Percentiles rank a stretch among this genome's conserved stretches.
phyloP scores from a whole-genome alignment of 2,797 vertebrate genomes.

The Pseudochirops corinnae region DNA sequence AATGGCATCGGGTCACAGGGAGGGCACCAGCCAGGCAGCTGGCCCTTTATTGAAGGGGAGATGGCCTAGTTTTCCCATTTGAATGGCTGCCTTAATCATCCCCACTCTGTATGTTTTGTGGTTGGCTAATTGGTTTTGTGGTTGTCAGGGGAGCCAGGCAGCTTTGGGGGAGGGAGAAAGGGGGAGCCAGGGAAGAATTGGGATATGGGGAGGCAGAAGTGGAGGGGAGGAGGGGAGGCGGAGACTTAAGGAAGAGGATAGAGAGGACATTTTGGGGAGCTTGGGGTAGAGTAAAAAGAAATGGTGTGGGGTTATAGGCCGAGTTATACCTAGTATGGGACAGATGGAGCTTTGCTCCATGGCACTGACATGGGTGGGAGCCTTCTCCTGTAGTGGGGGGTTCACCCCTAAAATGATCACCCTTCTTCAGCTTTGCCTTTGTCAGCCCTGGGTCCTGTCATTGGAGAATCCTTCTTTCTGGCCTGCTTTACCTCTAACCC shows the following conservation, averaged over 20 bases:
- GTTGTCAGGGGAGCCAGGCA: constrained; percentile 69
- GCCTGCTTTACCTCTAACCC: background rate
- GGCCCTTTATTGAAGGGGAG: constrained; percentile 65
- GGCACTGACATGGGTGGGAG: background rate
- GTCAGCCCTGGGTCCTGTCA: background rate
- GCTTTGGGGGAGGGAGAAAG: constrained; percentile 60
- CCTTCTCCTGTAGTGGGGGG: background rate
- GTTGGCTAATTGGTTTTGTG: constrained; percentile 78
- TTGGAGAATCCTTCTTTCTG: background rate
- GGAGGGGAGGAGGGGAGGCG: background rate
- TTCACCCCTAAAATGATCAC: background rate
- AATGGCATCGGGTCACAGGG: background rate
- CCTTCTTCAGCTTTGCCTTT: background rate
- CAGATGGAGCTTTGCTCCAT: background rate
- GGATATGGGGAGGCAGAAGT: constrained; percentile 14
- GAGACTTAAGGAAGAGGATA: background rate
- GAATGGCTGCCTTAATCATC: constrained; percentile 81
- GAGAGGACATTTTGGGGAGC: too few species aligned
- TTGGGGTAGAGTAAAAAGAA: background rate
- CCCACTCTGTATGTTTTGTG: constrained; percentile 65
- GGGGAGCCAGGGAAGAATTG: constrained; percentile 10
- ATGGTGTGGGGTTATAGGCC: background rate
- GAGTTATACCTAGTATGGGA: background rate
- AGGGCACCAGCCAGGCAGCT: background rate
- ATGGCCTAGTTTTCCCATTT: constrained; percentile 81